Percentiles rank a stretch among this genome's conserved stretches.
These are phyloP conservation scores for Etheostoma perlongum DNA, from an alignment of 2,797 vertebrate genomes.

Conservation along the genomic window DNA sequence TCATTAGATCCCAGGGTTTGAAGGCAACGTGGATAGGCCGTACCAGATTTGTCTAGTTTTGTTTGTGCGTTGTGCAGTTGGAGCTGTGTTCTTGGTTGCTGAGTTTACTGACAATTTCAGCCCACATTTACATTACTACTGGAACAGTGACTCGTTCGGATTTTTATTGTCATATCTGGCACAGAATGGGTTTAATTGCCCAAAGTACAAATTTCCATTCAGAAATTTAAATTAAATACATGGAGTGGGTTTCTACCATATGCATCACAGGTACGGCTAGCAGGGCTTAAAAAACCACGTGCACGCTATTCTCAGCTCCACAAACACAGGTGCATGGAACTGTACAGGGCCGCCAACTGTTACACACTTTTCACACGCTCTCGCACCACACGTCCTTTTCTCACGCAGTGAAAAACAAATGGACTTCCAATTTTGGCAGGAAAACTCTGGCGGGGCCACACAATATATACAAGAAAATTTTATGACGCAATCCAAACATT, in stretches of 20 bases:
- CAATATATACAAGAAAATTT: no score
- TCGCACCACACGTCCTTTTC: no score
- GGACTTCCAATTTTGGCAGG: no score
- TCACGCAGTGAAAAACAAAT: no score
- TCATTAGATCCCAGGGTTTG: constrained; percentile 73
- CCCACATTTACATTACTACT: neutral
- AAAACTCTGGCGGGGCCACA: no score
- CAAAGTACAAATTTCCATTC: neutral
- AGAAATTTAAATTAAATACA: neutral
- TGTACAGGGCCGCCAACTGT: no score
- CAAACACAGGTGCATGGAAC: no score
- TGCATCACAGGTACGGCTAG: no score
- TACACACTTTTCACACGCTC: no score
- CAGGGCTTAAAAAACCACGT: no score
- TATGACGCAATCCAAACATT: no score
- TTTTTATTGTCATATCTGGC: neutral
- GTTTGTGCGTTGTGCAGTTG: neutral
- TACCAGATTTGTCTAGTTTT: constrained; percentile 28
- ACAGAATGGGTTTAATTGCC: neutral
- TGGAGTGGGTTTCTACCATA: neutral
- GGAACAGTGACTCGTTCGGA: neutral
- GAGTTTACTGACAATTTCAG: neutral
- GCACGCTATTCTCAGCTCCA: no score
- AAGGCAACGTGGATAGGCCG: constrained; percentile 55
- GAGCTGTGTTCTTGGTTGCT: constrained; percentile 10